phyloP scores from a whole-genome alignment of 2,888 invertebrate genomes.

The Caenorhabditis afra region DNA sequence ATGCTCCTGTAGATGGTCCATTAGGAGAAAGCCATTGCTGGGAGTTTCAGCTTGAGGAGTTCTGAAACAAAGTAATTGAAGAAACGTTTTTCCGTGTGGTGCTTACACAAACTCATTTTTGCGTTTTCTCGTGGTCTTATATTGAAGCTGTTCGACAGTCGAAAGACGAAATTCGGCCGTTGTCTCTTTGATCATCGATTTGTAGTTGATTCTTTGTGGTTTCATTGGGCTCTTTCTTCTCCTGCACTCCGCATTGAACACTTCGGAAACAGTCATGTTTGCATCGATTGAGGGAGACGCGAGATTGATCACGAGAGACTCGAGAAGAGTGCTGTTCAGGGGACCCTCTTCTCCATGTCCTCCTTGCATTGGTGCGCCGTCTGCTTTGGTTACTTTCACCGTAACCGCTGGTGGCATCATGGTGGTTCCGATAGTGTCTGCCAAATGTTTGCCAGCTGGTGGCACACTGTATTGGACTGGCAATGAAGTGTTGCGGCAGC shows the following conservation, averaged over 20 bases:
- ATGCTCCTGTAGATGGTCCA: constrained; percentile 10
- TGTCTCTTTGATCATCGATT: constrained; percentile 5
- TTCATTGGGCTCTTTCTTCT: neutral
- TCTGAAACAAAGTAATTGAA: neutral
- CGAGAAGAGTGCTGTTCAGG: too few relatives aligned
- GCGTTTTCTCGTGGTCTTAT: constrained; percentile 10
- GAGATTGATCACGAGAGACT: too few relatives aligned
- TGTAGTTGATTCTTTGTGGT: constrained; percentile 1
- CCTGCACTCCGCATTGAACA: neutral
- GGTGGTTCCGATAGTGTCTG: too few relatives aligned
- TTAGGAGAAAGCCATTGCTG: constrained; percentile 6
- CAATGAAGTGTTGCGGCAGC: too few relatives aligned
- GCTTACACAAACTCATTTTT: constrained; percentile 15
- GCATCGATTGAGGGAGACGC: neutral
- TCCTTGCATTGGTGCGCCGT: too few relatives aligned
- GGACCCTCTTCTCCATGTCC: too few relatives aligned
- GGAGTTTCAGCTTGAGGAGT: neutral
- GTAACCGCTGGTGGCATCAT: too few relatives aligned
- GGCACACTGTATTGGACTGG: too few relatives aligned
- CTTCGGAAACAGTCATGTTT: neutral
- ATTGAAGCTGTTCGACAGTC: neutral
- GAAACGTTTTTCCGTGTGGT: neutral
- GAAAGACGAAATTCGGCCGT: neutral
- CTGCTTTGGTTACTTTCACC: too few relatives aligned
- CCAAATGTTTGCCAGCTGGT: too few relatives aligned